Base-by-base conservation (phyloP, 2,797 vertebrate genomes). In the Antennarius maculatus region DNA sequence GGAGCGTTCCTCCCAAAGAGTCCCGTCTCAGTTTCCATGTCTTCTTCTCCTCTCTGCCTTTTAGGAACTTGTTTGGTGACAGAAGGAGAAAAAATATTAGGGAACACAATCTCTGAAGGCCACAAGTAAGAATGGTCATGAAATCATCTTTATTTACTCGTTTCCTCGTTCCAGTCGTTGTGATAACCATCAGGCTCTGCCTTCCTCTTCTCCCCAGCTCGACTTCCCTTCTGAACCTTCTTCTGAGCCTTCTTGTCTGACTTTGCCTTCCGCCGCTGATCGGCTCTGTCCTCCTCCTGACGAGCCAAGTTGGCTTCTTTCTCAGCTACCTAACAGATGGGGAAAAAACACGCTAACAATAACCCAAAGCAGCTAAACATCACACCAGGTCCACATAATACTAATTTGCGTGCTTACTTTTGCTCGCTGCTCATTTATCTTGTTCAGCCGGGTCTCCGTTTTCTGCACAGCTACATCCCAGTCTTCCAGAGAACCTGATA, bases 391-490 rank as follows among this genome's bases (percentile, higher is more conserved):
- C 23, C 2, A 54, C 5, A 6, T 18, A 28, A 23, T 0, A 18
- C 53, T n/a, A 53, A 58, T 5, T 4, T 28, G 7, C 12, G 17
- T 18, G 34, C 74, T 86, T 79, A 95, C 98, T 94, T 97, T 98
- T 41, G 93, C 90, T 79, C 97, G 94, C 81, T 98, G 96, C 76
- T 97, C 96, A n/a, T 94, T 96, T 42, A 98, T 91, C 31, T 96
- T 91, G 76, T 94, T 95, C 53, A 99, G 80, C 47, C 93, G 93
- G 8, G 88, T 95, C 81, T 98, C 96, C 0, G 95, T 98, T 86
- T 99, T 99, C 83, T 96, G 95, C 67, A 98, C 94, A 0, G 98
- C 98, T 39, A 90, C 66, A 58, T 99, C 98, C 98, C 97, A 99
- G 67, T 99, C 97, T 78, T 97, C 97, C 74, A 99, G 67, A 13